Evolutionary conservation across 2,797 vertebrate species (phyloP).

Genomic region (Betta splendens): DNA sequence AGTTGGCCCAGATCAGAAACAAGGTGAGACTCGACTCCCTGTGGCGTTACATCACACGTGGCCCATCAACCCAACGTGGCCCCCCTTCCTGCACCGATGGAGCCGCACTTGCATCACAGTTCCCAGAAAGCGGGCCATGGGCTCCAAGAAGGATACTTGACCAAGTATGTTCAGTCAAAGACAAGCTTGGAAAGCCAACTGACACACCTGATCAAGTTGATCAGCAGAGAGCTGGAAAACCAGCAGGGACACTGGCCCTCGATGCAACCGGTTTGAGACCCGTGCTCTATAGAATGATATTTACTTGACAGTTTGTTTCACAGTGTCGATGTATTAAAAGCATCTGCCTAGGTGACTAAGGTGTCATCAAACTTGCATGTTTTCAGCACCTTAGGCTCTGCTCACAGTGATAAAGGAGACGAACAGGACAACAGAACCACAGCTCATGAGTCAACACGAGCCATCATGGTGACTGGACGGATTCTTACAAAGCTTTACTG

Average conservation of each 20-base stretch:
- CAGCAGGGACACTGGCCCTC: no score
- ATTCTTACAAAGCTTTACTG: neutral
- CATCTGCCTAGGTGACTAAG: neutral
- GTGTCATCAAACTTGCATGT: no score
- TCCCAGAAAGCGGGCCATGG: constrained; percentile 46
- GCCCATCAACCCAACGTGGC: constrained; percentile 40
- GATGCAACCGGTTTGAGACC: no score
- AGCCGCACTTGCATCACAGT: constrained; percentile 54
- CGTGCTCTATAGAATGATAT: no score
- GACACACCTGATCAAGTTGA: no score
- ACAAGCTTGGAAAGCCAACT: no score
- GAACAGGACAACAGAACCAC: neutral
- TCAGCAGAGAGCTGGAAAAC: no score
- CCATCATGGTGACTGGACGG: neutral
- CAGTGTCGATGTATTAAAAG: neutral
- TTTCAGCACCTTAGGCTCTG: neutral
- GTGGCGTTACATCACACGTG: constrained; percentile 69
- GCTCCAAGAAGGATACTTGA: constrained; percentile 6
- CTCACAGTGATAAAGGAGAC: neutral
- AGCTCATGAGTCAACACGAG: neutral
- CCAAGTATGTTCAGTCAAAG: no score
- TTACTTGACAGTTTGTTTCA: constrained; percentile 13
- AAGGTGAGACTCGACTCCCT: constrained; percentile 69
- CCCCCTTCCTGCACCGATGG: constrained; percentile 29
- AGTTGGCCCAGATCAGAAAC: constrained; percentile 75